These are phyloP conservation scores for Drosophila pandora DNA, from an alignment of 1,140 invertebrate genomes.

Conservation along the genomic window DNA sequence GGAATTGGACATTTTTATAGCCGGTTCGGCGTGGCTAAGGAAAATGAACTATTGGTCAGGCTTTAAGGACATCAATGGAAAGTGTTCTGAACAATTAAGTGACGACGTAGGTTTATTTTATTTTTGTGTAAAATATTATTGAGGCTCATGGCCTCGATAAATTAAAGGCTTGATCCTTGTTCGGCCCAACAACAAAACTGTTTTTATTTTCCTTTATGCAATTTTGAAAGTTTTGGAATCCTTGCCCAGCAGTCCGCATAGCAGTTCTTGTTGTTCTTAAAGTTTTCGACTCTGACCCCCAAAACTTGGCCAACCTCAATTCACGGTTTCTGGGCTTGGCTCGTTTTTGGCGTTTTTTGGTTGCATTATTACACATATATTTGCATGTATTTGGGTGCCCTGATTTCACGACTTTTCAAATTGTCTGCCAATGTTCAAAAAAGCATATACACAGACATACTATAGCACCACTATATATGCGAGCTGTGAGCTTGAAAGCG, in stretches of 20 bases:
- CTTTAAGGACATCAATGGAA: neutral
- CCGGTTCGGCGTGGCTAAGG: neutral
- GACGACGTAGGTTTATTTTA: neutral
- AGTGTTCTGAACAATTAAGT: slow-evolving; percentile 7
- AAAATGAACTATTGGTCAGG: slow-evolving; percentile 15
- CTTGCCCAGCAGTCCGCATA: slow-evolving; percentile 1
- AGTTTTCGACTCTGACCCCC: slow-evolving; percentile 46
- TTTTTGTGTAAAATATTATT: slow-evolving; percentile 1
- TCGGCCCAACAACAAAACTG: neutral
- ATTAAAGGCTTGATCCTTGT: neutral
- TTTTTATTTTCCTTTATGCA: slow-evolving; percentile 25
- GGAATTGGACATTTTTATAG: slow-evolving; percentile 41
- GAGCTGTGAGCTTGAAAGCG: slow-evolving; percentile 5
- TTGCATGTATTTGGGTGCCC: slow-evolving; percentile 47
- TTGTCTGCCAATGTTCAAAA: slow-evolving; percentile 35
- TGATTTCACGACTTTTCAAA: slow-evolving; percentile 33
- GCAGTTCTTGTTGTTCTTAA: slow-evolving; percentile 22
- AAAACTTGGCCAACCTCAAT: slow-evolving; percentile 60
- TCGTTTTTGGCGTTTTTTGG: slow-evolving; percentile 21
- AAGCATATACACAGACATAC: neutral
- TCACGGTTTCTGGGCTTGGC: slow-evolving; percentile 7
- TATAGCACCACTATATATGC: neutral
- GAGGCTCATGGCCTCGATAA: slow-evolving; percentile 12
- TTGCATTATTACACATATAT: slow-evolving; percentile 56
- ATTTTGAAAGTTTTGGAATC: neutral